Evolutionary conservation across 2,113 vertebrate species (phyloP).

Genomic region (Anseranas semipalmata): DNA sequence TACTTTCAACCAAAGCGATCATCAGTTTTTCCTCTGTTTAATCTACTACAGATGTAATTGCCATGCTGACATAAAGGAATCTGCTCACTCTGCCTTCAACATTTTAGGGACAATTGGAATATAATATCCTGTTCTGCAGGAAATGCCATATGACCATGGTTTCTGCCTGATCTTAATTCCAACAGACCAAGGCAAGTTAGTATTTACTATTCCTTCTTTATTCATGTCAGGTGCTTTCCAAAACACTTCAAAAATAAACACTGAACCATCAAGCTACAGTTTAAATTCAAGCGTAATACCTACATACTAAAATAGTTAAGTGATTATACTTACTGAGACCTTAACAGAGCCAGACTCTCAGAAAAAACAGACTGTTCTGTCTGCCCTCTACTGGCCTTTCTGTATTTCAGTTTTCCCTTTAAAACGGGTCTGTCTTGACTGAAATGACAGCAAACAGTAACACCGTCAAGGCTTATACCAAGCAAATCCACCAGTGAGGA

Average conservation of each 20-base stretch:
- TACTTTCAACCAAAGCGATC: not conserved
- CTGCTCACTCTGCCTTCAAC: not conserved
- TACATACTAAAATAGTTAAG: not conserved
- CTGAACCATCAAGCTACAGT: not conserved
- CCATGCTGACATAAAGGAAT: not conserved
- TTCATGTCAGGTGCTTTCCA: not conserved
- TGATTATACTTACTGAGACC: not conserved
- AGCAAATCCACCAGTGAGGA: not conserved
- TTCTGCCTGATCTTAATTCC: not conserved
- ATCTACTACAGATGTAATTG: not conserved
- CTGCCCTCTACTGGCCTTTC: slow-evolving; percentile 8
- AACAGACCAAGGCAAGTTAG: not conserved
- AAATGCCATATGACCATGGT: not conserved
- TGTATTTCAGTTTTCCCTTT: not conserved
- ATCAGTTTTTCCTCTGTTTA: not conserved
- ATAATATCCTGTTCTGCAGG: not conserved
- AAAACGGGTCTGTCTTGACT: not conserved
- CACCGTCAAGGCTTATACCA: not conserved
- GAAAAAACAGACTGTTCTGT: not conserved
- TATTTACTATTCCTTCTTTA: not conserved
- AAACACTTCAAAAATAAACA: not conserved
- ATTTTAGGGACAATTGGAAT: not conserved
- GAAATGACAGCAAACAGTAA: not conserved
- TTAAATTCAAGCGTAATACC: not conserved
- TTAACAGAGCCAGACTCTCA: not conserved